Conservation (phyloP, 2,888 invertebrate genomes). For the Cryptus viduatorius region DNA sequence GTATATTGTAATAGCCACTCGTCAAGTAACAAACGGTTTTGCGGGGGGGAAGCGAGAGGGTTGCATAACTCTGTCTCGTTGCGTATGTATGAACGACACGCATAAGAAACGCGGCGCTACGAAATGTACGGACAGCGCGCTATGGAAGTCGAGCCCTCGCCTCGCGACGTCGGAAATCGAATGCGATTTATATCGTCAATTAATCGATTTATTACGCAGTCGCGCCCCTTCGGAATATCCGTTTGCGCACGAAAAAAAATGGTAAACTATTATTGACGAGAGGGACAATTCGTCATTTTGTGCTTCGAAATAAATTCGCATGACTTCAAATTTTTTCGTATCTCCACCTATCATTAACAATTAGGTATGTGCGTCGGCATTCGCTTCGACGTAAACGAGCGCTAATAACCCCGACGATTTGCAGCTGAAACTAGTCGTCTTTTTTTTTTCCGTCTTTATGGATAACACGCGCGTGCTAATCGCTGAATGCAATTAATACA, state of each 20-base stretch:
- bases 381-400: neutral
- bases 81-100: neutral
- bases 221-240: conserved; percentile 21
- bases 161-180: neutral
- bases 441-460: neutral
- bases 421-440: neutral
- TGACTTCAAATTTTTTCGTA: neutral
- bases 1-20: neutral
- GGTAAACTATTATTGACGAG: neutral
- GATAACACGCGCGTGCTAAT: neutral
- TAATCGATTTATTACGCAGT: neutral
- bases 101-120: neutral
- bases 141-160: conserved; percentile 7
- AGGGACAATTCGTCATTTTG: neutral
- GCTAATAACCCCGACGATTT: neutral
- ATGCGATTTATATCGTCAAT: neutral
- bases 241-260: neutral
- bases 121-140: neutral
- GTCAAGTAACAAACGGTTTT: neutral
- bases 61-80: neutral
- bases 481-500: neutral
- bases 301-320: neutral
- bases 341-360: neutral
- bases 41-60: neutral
- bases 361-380: neutral